phyloP scores from a whole-genome alignment of 1,140 invertebrate genomes.

The Anastrepha ludens region DNA sequence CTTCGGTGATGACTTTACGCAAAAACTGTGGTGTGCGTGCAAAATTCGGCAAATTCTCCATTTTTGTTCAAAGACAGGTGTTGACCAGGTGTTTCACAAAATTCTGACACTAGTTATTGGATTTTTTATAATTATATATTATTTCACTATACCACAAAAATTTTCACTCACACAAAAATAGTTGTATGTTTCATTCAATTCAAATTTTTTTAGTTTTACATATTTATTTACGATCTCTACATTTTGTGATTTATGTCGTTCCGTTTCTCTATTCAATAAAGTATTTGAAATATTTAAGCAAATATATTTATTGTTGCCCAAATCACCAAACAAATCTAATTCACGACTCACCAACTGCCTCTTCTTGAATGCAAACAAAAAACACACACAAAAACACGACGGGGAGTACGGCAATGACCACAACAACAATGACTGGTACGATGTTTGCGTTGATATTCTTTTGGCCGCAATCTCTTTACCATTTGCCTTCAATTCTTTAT shows the following conservation, averaged over 20 bases:
- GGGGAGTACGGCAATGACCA: background rate
- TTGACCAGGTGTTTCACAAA: background rate
- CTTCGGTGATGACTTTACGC: slow-evolving; percentile 71
- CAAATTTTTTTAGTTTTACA: background rate
- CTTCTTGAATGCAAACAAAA: background rate
- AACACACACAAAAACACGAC: background rate
- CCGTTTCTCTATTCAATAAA: background rate
- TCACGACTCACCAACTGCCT: background rate
- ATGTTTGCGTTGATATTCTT: slow-evolving; percentile 1
- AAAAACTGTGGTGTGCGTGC: slow-evolving; percentile 72
- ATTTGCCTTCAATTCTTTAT: background rate
- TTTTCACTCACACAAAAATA: background rate
- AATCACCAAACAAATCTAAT: background rate
- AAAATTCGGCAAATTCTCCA: slow-evolving; percentile 72
- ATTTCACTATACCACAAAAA: background rate
- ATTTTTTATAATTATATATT: background rate
- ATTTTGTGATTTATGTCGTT: background rate
- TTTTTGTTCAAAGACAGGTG: slow-evolving; percentile 56
- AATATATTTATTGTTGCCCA: slow-evolving; percentile 15
- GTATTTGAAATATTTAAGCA: background rate
- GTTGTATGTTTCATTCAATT: background rate
- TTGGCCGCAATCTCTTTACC: slow-evolving; percentile 8
- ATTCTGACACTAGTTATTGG: background rate
- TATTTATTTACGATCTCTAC: background rate
- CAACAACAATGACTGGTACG: slow-evolving; percentile 27